Evolutionary conservation across 2,888 invertebrate genomes (phyloP).

Genomic region (Erebia epiphron): DNA sequence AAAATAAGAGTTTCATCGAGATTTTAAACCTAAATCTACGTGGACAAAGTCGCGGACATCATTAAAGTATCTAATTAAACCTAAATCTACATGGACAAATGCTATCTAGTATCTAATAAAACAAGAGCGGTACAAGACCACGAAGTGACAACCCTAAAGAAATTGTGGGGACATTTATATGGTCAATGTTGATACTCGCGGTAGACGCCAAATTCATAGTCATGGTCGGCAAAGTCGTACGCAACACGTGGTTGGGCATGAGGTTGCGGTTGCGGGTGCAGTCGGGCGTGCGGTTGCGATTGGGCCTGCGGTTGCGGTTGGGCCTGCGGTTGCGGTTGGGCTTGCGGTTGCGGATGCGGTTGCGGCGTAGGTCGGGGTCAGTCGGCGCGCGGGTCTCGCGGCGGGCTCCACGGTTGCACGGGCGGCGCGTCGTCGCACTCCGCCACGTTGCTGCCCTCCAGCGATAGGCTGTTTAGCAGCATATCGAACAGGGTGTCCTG

Average conservation of each 20-base stretch:
- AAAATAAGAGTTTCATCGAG: no score
- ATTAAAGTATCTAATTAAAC: no score
- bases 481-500: slow-evolving; percentile 77
- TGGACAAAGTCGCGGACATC: no score
- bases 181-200: slow-evolving; percentile 6
- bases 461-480: slow-evolving; percentile 66
- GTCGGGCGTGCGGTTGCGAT: not conserved
- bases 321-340: not conserved
- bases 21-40: no score
- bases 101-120: no score
- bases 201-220: not conserved
- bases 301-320: not conserved
- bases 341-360: not conserved
- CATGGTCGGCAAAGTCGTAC: slow-evolving; percentile 1
- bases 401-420: slow-evolving; percentile 69
- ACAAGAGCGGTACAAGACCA: no score
- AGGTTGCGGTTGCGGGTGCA: not conserved
- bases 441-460: slow-evolving; percentile 51
- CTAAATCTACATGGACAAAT: no score
- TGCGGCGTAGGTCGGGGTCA: slow-evolving; percentile 21
- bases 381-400: slow-evolving; percentile 42
- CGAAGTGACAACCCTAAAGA: no score
- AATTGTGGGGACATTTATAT: no score
- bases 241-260: not conserved
- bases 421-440: slow-evolving; percentile 53